phyloP scores from a whole-genome alignment of 2,797 vertebrate genomes.

The Sebastes itinus region DNA sequence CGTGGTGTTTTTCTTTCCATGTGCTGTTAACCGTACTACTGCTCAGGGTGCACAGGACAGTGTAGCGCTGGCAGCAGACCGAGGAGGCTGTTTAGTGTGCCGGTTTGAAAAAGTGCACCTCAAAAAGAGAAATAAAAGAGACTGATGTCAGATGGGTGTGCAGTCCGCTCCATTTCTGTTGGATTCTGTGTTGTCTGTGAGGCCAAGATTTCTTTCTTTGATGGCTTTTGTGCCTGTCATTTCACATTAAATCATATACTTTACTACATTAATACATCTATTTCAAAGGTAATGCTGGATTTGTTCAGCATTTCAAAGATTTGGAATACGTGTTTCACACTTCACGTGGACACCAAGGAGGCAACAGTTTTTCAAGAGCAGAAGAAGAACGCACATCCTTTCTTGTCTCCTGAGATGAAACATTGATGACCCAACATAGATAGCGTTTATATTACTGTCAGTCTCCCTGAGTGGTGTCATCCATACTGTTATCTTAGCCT shows the following conservation, averaged over 20 bases:
- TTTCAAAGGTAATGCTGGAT: background rate
- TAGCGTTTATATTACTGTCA: slow-evolving; percentile 69
- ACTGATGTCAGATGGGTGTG: slow-evolving; percentile 65
- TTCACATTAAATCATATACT: slow-evolving; percentile 53
- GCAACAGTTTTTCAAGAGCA: background rate
- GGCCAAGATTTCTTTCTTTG: slow-evolving; percentile 62
- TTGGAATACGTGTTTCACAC: slow-evolving; percentile 1
- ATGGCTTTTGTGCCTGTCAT: slow-evolving; percentile 57
- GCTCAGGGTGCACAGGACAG: slow-evolving; percentile 78
- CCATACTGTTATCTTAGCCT: slow-evolving; percentile 83
- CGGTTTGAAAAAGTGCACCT: slow-evolving; percentile 76
- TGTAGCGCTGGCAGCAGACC: slow-evolving; percentile 74
- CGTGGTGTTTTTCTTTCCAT: slow-evolving; percentile 86
- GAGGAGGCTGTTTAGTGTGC: slow-evolving; percentile 67
- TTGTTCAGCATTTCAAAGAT: background rate
- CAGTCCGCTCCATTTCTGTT: slow-evolving; percentile 54
- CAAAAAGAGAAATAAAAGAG: slow-evolving; percentile 34
- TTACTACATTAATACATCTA: background rate
- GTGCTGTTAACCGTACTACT: slow-evolving; percentile 79
- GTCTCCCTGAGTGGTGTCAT: slow-evolving; percentile 69
- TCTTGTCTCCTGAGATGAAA: slow-evolving; percentile 64
- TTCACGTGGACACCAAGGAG: background rate
- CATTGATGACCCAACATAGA: slow-evolving; percentile 58
- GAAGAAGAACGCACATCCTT: slow-evolving; percentile 31
- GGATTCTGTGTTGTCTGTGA: slow-evolving; percentile 52